phyloP scores from a whole-genome alignment of 2,113 vertebrate genomes.

The Paratilapia polleni region DNA sequence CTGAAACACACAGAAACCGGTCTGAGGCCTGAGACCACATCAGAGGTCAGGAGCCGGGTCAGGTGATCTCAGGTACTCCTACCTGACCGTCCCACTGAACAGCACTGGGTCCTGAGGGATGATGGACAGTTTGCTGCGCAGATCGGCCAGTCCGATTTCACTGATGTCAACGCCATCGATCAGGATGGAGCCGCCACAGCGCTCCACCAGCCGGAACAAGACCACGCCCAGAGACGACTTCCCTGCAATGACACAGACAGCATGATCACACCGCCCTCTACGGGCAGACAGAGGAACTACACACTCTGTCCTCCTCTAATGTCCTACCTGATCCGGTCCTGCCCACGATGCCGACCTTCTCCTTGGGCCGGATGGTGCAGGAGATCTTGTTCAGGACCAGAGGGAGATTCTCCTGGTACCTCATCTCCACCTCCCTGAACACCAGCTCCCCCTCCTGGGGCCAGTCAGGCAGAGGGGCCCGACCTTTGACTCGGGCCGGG shows the following conservation, averaged over 20 bases:
- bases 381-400: constrained; percentile 92
- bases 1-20: constrained; percentile 66
- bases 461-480: constrained; percentile 87
- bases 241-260: constrained; percentile 70
- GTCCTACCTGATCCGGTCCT: constrained; percentile 90
- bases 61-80: not conserved
- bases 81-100: constrained; percentile 93
- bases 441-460: constrained; percentile 90
- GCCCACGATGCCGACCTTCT: constrained; percentile 93
- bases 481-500: constrained; percentile 90
- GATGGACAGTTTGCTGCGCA: constrained; percentile 93
- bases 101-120: constrained; percentile 94
- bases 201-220: constrained; percentile 89
- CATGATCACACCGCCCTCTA: not conserved
- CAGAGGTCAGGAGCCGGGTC: too few relatives aligned
- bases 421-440: constrained; percentile 90
- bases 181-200: constrained; percentile 90
- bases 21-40: not conserved
- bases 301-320: fast-evolving
- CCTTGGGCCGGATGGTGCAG: constrained; percentile 90
- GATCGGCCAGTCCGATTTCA: constrained; percentile 91
- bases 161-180: constrained; percentile 91
- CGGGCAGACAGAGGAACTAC: not conserved
- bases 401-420: constrained; percentile 90
- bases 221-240: constrained; percentile 93